Evolutionary conservation across 2,797 vertebrate species (phyloP).

Genomic region (Percopsis omiscomaycus): DNA sequence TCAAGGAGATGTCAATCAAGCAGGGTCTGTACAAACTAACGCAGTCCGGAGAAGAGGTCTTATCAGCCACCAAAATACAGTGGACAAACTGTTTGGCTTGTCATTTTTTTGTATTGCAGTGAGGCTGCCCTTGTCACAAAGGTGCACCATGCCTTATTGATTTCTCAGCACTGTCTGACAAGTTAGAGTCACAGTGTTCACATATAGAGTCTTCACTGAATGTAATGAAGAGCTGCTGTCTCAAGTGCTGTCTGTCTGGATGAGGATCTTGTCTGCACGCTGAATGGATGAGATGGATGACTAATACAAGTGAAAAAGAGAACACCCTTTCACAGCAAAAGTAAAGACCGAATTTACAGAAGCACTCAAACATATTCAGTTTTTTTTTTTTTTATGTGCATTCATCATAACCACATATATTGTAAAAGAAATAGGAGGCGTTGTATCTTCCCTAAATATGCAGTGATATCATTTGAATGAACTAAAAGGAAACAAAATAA

Average conservation of each 20-base stretch:
- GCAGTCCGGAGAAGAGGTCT: no score
- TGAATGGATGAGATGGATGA: constrained; percentile 22
- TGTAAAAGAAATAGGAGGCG: background rate
- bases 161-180: constrained; percentile 22
- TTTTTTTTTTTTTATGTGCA: background rate
- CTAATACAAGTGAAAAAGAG: constrained; percentile 4
- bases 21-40: no score
- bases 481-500: no score
- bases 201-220: constrained; percentile 36
- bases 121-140: constrained; percentile 1
- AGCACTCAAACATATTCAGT: background rate
- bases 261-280: constrained; percentile 22
- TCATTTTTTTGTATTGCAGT: constrained; percentile 14
- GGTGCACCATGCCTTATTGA: constrained; percentile 17
- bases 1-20: no score
- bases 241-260: constrained; percentile 52
- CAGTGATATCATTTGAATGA: background rate
- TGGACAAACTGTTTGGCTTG: no score
- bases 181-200: constrained; percentile 16
- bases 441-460: background rate
- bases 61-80: no score
- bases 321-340: constrained; percentile 30
- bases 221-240: constrained; percentile 54
- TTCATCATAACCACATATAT: background rate
- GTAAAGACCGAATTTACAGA: background rate